These are phyloP conservation scores for Coleophora deauratella DNA, from an alignment of 2,888 invertebrate genomes.

Conservation along the genomic window DNA sequence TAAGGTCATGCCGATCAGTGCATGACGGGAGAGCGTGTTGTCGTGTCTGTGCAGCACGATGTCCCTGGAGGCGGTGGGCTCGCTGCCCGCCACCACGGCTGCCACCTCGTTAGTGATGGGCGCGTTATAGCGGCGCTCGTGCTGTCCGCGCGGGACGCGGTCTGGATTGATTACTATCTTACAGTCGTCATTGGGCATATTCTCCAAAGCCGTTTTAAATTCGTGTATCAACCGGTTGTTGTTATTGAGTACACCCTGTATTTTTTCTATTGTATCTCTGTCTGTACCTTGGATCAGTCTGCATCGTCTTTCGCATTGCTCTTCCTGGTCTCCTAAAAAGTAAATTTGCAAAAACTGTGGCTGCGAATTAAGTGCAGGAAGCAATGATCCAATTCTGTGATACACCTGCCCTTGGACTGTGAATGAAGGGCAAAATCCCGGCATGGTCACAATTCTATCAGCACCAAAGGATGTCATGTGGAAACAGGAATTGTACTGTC, in stretches of 20 bases:
- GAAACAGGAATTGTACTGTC: no score
- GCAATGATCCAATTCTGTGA: constrained; percentile 22
- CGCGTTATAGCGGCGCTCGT: constrained; percentile 25
- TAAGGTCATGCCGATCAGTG: constrained; percentile 25
- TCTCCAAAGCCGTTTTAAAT: constrained; percentile 27
- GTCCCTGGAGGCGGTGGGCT: not conserved
- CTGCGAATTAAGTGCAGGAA: constrained; percentile 19
- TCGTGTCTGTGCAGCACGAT: not conserved
- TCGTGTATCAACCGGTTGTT: constrained; percentile 22
- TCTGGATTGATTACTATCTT: constrained; percentile 27
- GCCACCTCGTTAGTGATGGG: constrained; percentile 24
- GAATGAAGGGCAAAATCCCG: constrained; percentile 8
- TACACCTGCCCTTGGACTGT: constrained; percentile 28
- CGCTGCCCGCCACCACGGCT: constrained; percentile 21
- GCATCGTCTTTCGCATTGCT: constrained; percentile 19
- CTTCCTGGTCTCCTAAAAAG: constrained; percentile 25
- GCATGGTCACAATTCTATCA: no score
- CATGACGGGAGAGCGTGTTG: no score
- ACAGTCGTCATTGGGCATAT: constrained; percentile 20
- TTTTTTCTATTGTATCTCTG: constrained; percentile 20
- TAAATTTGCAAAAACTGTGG: constrained; percentile 29
- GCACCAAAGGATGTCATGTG: no score
- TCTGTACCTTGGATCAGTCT: constrained; percentile 20
- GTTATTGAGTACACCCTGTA: constrained; percentile 23
- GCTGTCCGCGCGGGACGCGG: constrained; percentile 23